Evolutionary conservation across 1,140 invertebrate genomes (phyloP), one percentile per base, ranked within the genome.

Genomic region (Brachionus rotundiformis): DNA sequence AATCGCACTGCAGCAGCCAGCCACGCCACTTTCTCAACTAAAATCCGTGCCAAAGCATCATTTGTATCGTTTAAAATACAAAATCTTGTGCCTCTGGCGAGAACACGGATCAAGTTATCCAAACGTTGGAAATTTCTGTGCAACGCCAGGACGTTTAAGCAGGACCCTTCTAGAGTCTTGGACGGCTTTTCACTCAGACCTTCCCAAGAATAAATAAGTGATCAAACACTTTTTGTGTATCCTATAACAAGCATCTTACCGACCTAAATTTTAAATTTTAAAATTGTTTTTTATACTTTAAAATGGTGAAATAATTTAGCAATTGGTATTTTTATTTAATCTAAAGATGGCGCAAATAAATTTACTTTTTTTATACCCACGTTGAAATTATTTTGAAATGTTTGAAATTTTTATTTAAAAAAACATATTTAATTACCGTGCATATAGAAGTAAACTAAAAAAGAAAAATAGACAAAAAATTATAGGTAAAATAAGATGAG

Each of bases 1-100:
- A 73, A 73, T 73, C 68, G 68, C 68, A 73, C 68, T 73, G 68
- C 68, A 73, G 68, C 33, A 73, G 68, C 68, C 68, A 73, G 68
- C 68, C 36, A 73, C 68, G 68, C 36, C 68, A 73, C 68, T 0
- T 73, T 73, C 68, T 73, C 68, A 73, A 73, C 68, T 73, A 73
- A 44, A 44, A 73, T 73, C 36, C 39, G 68, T 27, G 36, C 41
- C 39, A 47, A 27, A 73, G 68, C 68, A 73, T 73, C 68, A 73
- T 44, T 73, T 44, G 68, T 25, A 73, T 44, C 31, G 16, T 29
- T n/a, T 13, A 36, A 68, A 73, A 44, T 73, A 73, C 68, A 73
- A 73, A 73, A 41, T 73, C 68, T 19, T 73, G 68, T 73, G 68
- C 68, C 25, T 68, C 63, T 68, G 41, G 25, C 39, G 39, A 44